Evolutionary conservation across 2,797 vertebrate genomes (phyloP).

Genomic region (Pangasius krempfi): DNA sequence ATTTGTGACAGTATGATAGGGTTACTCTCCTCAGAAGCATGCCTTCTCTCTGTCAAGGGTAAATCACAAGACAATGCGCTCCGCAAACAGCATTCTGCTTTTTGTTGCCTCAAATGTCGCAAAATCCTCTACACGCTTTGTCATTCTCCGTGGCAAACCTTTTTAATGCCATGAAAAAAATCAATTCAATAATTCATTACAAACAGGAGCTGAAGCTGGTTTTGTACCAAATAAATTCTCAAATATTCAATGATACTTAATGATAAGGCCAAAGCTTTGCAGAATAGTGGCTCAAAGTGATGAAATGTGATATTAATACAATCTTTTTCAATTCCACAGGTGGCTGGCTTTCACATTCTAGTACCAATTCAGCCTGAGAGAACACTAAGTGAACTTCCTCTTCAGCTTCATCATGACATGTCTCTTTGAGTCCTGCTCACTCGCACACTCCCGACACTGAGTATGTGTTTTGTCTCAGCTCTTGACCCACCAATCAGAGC

Average conservation of each 20-base stretch:
- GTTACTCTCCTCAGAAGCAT: slow-evolving; percentile 40
- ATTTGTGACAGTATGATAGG: slow-evolving; percentile 44
- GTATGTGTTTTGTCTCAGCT: slow-evolving; percentile 39
- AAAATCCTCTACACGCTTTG: neutral
- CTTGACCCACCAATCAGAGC: slow-evolving; percentile 34
- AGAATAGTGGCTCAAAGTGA: neutral
- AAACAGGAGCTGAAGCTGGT: neutral
- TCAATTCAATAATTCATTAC: neutral
- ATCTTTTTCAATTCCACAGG: neutral
- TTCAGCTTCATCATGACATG: slow-evolving; percentile 14
- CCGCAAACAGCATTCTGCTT: neutral
- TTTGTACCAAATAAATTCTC: neutral
- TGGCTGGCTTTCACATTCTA: neutral
- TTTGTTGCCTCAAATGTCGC: neutral
- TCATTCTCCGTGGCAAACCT: neutral
- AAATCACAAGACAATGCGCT: neutral
- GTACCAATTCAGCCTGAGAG: neutral
- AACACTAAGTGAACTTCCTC: neutral
- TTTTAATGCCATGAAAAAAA: neutral
- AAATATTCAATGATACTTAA: neutral
- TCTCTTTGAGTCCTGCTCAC: slow-evolving; percentile 22
- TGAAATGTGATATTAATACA: neutral
- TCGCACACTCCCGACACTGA: slow-evolving; percentile 7
- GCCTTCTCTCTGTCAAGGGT: slow-evolving; percentile 8
- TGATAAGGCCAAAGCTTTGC: neutral